Percentiles rank a stretch among this genome's conserved stretches.
Evolutionary conservation across 2,797 vertebrate genomes (phyloP).

Genomic region (Oreortyx pictus): DNA sequence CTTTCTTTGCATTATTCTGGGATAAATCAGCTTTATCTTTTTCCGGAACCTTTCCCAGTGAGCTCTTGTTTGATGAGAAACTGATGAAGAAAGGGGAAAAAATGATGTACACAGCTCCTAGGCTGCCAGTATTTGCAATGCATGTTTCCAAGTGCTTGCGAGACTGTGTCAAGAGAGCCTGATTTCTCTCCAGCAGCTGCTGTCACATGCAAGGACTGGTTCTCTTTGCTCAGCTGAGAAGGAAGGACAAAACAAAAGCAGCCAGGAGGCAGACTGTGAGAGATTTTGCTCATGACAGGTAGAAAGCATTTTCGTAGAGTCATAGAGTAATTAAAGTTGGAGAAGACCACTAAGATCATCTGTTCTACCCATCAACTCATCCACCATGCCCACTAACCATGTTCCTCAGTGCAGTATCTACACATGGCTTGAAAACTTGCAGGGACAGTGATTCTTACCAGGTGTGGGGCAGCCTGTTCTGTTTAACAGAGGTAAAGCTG

Average conservation of each 20-base stretch:
- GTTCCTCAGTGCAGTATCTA: too few relatives aligned
- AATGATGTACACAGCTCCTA: background rate
- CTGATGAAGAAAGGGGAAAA: rapidly evolving
- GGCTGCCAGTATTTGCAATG: background rate
- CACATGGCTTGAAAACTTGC: too few relatives aligned
- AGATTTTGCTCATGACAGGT: background rate
- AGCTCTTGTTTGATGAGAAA: background rate
- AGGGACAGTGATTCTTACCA: too few relatives aligned
- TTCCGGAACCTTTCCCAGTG: background rate
- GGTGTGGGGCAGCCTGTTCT: background rate
- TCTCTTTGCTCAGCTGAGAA: background rate
- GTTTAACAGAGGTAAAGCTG: background rate
- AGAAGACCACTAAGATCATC: too few relatives aligned
- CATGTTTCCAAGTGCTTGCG: background rate
- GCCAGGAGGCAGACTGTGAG: background rate
- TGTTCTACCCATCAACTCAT: too few relatives aligned
- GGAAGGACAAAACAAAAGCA: background rate
- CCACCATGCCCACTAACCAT: too few relatives aligned
- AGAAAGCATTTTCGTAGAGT: background rate
- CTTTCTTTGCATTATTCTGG: background rate
- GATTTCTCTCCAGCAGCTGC: background rate
- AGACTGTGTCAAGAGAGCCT: background rate
- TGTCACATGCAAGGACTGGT: background rate
- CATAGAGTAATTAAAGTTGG: too few relatives aligned
- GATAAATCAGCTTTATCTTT: background rate